These are phyloP conservation scores for Euzetes globulus DNA, from an alignment of 2,888 invertebrate genomes.

Conservation along the genomic window DNA sequence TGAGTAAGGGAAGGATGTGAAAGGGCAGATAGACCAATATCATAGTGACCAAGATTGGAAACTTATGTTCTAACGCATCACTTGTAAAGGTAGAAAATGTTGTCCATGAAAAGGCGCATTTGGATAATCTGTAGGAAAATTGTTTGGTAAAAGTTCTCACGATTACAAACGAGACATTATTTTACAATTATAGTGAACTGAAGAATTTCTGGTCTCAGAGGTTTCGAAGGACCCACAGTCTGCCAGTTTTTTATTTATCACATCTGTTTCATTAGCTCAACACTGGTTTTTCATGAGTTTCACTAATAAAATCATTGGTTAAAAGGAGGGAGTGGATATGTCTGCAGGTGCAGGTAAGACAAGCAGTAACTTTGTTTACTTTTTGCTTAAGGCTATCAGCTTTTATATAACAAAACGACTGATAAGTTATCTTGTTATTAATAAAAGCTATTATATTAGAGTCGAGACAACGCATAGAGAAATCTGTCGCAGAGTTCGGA, in stretches of 20 bases:
- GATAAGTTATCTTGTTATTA: not conserved
- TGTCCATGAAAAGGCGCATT: not conserved
- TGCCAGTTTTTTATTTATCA: too few species aligned
- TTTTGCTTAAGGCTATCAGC: slow-evolving; percentile 14
- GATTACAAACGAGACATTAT: not conserved
- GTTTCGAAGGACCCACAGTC: too few species aligned
- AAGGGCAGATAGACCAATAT: too few species aligned
- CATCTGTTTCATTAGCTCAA: too few species aligned
- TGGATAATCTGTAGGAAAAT: not conserved
- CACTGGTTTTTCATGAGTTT: not conserved
- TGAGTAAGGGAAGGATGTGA: too few species aligned
- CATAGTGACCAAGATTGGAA: too few species aligned
- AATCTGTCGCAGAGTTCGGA: not conserved
- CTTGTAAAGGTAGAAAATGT: not conserved
- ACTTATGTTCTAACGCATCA: too few species aligned
- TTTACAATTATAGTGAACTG: too few species aligned
- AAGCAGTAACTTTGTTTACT: not conserved
- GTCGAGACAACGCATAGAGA: not conserved
- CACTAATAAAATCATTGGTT: not conserved
- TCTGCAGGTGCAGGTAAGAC: not conserved
- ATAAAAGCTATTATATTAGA: not conserved
- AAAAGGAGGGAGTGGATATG: not conserved
- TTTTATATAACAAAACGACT: not conserved
- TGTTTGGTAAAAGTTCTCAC: not conserved
- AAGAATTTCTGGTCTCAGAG: not conserved